Base-by-base conservation (phyloP, 1,140 invertebrate species). In the Planococcus citri region DNA sequence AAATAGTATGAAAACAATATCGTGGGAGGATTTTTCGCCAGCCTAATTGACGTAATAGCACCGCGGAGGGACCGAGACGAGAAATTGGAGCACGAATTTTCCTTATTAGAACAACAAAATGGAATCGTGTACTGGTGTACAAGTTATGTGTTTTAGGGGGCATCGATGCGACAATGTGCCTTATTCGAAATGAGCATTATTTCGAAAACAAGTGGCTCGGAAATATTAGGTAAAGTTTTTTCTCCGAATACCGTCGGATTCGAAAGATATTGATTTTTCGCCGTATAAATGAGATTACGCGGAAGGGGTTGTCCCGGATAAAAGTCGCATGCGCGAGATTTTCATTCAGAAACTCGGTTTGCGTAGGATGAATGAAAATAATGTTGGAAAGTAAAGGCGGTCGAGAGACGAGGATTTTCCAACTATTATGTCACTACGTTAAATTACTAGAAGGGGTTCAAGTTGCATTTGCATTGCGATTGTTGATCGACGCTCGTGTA, bases 131-230 rank as follows among this genome's bases (percentile, higher is more conserved):
- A n/a, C n/a, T n/a, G n/a, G n/a, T n/a, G n/a, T n/a, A n/a, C n/a
- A n/a, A n/a, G n/a, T n/a, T n/a, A n/a, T n/a, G n/a, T n/a, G n/a
- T n/a, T n/a, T n/a, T n/a, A 33, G 29, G 29, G 12, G 4, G 12
- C 12, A 33, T 33, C 29, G 29, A 33, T 33, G 29, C n/a, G n/a
- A n/a, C n/a, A n/a, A n/a, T n/a, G n/a, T n/a, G 29, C 29, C 29
- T 33, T 6, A 17, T 51, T 20, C 41, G 41, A 51, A 51, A 51
- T 51, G 17, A 51, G n/a, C 41, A 51, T 51, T 51, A 20, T 51
- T 51, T 51, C 17, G 41, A 51, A 51, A 51, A 51, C 41, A 51
- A 51, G 41, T 51, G 41, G 41, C 41, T 51, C 41, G 41, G 41
- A 51, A 51, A 51, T 20, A 51, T 51, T 51, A 51, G 6, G 41